Evolutionary conservation across 2,797 vertebrate genomes (phyloP).

Genomic region (Echiichthys vipera): DNA sequence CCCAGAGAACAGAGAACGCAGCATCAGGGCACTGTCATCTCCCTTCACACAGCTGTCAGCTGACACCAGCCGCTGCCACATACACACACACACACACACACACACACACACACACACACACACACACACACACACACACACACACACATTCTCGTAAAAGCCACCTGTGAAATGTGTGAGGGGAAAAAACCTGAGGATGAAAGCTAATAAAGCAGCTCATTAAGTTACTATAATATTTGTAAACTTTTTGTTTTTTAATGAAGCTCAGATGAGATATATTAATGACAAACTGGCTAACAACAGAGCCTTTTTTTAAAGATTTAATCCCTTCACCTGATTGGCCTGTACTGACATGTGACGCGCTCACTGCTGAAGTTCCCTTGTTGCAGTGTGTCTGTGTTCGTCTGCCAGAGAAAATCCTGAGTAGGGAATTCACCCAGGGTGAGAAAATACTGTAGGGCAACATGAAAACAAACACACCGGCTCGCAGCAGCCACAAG

Average conservation of each 20-base stretch:
- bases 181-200: constrained; percentile 26
- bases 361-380: constrained; percentile 61
- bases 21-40: constrained; percentile 82
- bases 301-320: constrained; percentile 17
- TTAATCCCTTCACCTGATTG: constrained; percentile 51
- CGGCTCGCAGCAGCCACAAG: constrained; percentile 54
- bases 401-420: constrained; percentile 69
- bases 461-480: constrained; percentile 71
- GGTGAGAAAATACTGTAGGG: constrained; percentile 53
- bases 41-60: constrained; percentile 79
- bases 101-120: constrained; percentile 28
- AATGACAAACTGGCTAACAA: constrained; percentile 11
- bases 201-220: constrained; percentile 28
- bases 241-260: background rate
- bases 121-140: constrained; percentile 21
- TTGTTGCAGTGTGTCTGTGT: constrained; percentile 66
- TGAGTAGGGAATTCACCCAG: constrained; percentile 63
- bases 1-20: constrained; percentile 82
- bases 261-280: background rate
- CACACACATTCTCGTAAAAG: constrained; percentile 2
- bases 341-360: constrained; percentile 56
- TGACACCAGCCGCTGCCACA: constrained; percentile 53
- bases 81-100: constrained; percentile 13
- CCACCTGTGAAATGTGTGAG: constrained; percentile 45
- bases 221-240: constrained; percentile 11